phyloP scores from a whole-genome alignment of 2,113 vertebrate species.

The Phyllopteryx taeniolatus region DNA sequence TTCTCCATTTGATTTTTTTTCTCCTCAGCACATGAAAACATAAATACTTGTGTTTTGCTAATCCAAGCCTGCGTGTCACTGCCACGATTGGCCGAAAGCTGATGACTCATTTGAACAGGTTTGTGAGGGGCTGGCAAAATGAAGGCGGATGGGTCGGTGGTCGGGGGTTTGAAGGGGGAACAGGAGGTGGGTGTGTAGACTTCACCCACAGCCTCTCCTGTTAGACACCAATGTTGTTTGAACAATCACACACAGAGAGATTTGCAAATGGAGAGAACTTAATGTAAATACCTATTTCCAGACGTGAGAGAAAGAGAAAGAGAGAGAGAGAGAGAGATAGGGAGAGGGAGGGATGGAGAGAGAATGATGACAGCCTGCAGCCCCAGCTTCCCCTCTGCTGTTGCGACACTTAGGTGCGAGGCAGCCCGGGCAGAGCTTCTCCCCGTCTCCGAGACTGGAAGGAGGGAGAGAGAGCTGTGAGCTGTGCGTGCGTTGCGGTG shows the following conservation, averaged over 20 bases:
- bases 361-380: conserved; percentile 59
- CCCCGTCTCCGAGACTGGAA: conserved; percentile 51
- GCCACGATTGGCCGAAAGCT: conserved; percentile 77
- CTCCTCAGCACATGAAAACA: conserved; percentile 61
- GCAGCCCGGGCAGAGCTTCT: conserved; percentile 51
- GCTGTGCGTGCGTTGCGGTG: conserved; percentile 21
- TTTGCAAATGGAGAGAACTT: conserved; percentile 37
- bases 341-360: conserved; percentile 14
- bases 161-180: conserved; percentile 38
- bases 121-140: conserved; percentile 59
- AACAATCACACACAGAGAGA: conserved; percentile 40
- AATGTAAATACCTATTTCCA: conserved; percentile 30
- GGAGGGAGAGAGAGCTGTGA: conserved; percentile 32
- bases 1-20: conserved; percentile 41
- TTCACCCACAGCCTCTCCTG: conserved; percentile 43
- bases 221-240: conserved; percentile 51
- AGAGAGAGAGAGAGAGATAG: conserved; percentile 15
- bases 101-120: conserved; percentile 82
- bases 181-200: conserved; percentile 73
- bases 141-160: conserved; percentile 25
- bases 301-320: conserved; percentile 35
- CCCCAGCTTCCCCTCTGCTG: conserved; percentile 55
- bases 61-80: conserved; percentile 74
- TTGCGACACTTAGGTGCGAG: conserved; percentile 55
- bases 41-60: conserved; percentile 75